Evolutionary conservation across 2,888 invertebrate genomes (phyloP).

Genomic region (Cheilosia vulpina): DNA sequence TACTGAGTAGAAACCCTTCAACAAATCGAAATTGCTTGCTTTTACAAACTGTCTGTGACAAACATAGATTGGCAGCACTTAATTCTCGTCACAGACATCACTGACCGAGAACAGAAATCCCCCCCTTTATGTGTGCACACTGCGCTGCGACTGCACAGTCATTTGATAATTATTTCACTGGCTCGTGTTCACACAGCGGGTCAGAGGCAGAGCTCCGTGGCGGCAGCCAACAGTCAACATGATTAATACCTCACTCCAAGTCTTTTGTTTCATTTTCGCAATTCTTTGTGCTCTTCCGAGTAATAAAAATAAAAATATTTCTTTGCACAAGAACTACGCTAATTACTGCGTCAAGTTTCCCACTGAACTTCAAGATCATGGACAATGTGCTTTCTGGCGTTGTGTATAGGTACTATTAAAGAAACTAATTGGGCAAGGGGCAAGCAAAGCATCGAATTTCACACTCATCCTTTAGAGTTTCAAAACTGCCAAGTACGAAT

Average conservation of each 20-base stretch:
- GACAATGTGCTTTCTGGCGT: constrained; percentile 7
- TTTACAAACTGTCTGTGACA: too few relatives aligned
- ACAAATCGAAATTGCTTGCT: too few relatives aligned
- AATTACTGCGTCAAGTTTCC: constrained; percentile 58
- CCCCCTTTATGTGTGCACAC: neutral
- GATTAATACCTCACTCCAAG: constrained; percentile 26
- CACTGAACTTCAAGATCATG: constrained; percentile 28
- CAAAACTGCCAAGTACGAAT: constrained; percentile 19
- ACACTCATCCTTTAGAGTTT: constrained; percentile 52
- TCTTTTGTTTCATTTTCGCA: constrained; percentile 10
- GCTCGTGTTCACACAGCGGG: constrained; percentile 30
- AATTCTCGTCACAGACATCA: too few relatives aligned
- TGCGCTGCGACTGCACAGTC: constrained; percentile 3
- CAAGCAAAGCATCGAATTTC: constrained; percentile 59
- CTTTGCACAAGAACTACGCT: constrained; percentile 49
- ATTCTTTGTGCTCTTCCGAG: constrained; percentile 27
- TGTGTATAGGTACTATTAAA: constrained; percentile 45
- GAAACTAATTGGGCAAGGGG: constrained; percentile 68
- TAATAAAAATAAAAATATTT: constrained; percentile 13
- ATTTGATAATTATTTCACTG: constrained; percentile 30
- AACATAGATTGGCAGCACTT: too few relatives aligned
- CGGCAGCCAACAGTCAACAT: constrained; percentile 11
- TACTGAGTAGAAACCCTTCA: too few relatives aligned
- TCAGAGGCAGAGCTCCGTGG: constrained; percentile 21
- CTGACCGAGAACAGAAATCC: neutral